A percentile compares a stretch with the other conserved stretches of the same genome.
Evolutionary conservation across 2,113 vertebrate genomes (phyloP).

Genomic region (Monarcha castaneiventris): DNA sequence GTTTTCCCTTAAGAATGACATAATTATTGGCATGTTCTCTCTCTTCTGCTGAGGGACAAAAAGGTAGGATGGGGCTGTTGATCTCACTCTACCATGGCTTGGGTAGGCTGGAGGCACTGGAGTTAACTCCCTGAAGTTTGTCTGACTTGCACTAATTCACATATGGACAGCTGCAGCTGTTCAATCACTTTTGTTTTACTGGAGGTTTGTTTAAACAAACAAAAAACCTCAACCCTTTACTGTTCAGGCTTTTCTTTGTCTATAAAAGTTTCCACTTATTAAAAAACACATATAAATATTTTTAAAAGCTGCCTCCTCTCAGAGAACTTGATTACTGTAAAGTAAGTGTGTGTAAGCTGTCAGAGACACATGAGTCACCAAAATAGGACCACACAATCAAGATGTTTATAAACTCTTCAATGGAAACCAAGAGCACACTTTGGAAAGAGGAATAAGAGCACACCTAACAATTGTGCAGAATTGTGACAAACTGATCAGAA

Average conservation of each 20-base stretch:
- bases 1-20: background rate
- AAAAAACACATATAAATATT: slow-evolving; percentile 35
- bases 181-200: background rate
- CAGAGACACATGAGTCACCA: background rate
- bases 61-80: background rate
- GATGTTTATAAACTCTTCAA: slow-evolving; percentile 3
- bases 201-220: slow-evolving; percentile 11
- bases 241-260: background rate
- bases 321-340: slow-evolving; percentile 20
- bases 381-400: slow-evolving; percentile 15
- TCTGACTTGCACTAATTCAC: background rate
- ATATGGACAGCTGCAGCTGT: background rate
- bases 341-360: background rate
- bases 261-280: slow-evolving; percentile 2
- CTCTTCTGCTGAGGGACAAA: background rate
- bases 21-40: background rate
- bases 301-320: slow-evolving; percentile 19
- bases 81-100: background rate
- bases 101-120: background rate
- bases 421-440: background rate
- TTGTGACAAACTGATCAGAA: background rate
- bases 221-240: background rate
- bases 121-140: background rate
- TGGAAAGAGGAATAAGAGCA: background rate
- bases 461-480: background rate